Conservation (phyloP, 1,140 invertebrate genomes). For the Nymphalis io region DNA sequence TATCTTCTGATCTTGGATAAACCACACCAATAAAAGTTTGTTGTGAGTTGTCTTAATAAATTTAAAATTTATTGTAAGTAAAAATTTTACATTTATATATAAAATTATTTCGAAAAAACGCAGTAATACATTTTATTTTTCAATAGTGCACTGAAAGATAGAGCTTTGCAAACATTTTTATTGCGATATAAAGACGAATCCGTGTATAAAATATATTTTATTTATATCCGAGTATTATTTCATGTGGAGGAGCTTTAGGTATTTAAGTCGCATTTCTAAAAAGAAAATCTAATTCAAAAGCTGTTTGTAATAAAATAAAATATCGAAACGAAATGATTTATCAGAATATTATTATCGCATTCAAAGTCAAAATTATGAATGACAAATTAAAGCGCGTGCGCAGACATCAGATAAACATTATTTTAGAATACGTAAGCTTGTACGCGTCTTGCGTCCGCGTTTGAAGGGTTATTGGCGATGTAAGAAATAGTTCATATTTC, state of each 20-base stretch:
- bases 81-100: not conserved
- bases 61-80: too few species aligned
- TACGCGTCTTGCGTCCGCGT: too few species aligned
- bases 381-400: too few species aligned
- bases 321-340: too few species aligned
- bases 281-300: not conserved
- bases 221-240: conserved; percentile 43
- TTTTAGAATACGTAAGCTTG: too few species aligned
- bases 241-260: not conserved
- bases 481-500: too few species aligned
- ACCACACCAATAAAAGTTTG: not conserved
- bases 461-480: too few species aligned
- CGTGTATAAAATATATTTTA: conserved; percentile 50
- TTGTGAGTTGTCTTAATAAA: too few species aligned
- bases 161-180: conserved; percentile 37
- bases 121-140: conserved; percentile 32
- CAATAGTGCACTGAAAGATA: conserved; percentile 29
- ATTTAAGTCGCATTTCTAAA: not conserved
- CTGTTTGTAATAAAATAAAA: too few species aligned
- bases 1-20: not conserved
- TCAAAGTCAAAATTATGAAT: too few species aligned
- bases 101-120: not conserved
- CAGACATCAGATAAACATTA: too few species aligned
- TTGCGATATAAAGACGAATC: conserved; percentile 39
- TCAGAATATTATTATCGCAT: too few species aligned